phyloP scores from a whole-genome alignment of 1,140 invertebrate species.

The Kradibia gibbosae region DNA sequence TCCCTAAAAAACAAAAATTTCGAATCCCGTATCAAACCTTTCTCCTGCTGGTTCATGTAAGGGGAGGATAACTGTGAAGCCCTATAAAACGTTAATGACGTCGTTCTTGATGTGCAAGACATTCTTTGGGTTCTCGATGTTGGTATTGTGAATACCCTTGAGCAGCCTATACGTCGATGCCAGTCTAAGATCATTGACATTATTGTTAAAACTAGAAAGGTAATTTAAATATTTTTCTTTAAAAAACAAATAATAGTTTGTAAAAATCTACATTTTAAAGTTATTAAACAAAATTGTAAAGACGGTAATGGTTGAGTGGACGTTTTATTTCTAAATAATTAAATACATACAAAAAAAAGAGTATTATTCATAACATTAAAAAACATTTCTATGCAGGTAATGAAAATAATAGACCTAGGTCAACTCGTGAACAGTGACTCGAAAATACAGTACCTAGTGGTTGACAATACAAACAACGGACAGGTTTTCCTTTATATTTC shows the following conservation, averaged over 20 bases:
- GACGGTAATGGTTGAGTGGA: no score
- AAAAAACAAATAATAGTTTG: no score
- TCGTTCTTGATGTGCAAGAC: conserved; percentile 75
- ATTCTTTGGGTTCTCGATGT: conserved; percentile 81
- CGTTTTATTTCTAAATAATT: no score
- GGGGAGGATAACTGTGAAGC: conserved; percentile 77
- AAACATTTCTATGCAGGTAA: conserved; percentile 59
- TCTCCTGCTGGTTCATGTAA: conserved; percentile 77
- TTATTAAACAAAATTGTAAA: no score
- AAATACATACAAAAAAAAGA: background rate
- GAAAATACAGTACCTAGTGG: conserved; percentile 75
- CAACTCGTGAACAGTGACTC: conserved; percentile 70
- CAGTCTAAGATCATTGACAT: conserved; percentile 80
- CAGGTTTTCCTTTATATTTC: conserved; percentile 76
- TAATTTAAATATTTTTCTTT: conserved; percentile 38
- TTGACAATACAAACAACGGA: conserved; percentile 72
- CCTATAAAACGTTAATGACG: conserved; percentile 76
- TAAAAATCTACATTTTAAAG: no score
- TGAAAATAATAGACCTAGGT: conserved; percentile 75
- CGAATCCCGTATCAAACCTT: conserved; percentile 71
- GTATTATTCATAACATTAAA: background rate
- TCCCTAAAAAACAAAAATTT: conserved; percentile 71
- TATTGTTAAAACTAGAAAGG: conserved; percentile 74
- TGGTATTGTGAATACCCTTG: conserved; percentile 78
- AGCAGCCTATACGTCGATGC: conserved; percentile 77